These are phyloP conservation scores for Campylorhamphus procurvoides DNA, from an alignment of 2,113 vertebrate species.

Conservation along the genomic window DNA sequence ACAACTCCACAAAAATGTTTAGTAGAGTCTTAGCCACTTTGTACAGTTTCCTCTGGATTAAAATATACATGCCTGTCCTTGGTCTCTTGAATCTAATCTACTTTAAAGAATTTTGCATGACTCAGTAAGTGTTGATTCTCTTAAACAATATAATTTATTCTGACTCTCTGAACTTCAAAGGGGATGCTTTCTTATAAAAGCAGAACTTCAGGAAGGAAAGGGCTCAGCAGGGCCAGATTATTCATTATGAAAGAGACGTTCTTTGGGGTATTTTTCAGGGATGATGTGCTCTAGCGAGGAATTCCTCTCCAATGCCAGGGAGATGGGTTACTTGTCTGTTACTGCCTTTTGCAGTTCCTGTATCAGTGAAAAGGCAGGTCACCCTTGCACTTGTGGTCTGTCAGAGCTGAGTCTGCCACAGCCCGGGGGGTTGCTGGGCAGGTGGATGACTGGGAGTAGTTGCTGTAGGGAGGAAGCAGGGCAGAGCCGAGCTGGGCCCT, in stretches of 20 bases:
- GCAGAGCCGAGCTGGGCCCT: neutral
- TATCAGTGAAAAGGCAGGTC: neutral
- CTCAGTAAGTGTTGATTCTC: neutral
- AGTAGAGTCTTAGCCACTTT: neutral
- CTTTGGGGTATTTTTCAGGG: neutral
- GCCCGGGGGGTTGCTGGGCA: neutral
- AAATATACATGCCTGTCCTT: neutral
- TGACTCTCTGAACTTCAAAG: neutral
- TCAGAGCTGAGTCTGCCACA: neutral
- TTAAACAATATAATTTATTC: slow-evolving; percentile 9
- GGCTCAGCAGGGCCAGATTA: neutral
- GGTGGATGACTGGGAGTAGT: neutral
- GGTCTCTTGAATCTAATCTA: neutral
- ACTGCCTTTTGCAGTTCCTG: accelerated
- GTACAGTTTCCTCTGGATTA: neutral
- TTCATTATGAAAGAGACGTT: accelerated
- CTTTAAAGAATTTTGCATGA: neutral
- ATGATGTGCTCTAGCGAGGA: neutral
- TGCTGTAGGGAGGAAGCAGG: neutral
- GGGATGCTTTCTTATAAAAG: neutral
- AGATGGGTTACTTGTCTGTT: neutral
- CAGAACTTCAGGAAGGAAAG: slow-evolving; percentile 29
- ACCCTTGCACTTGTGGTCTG: neutral
- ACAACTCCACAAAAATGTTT: neutral
- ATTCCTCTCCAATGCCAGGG: neutral